Percentiles rank a stretch among this genome's conserved stretches.
Conservation (phyloP, 2,888 invertebrate genomes). For the Caenorhabditis plicata region DNA sequence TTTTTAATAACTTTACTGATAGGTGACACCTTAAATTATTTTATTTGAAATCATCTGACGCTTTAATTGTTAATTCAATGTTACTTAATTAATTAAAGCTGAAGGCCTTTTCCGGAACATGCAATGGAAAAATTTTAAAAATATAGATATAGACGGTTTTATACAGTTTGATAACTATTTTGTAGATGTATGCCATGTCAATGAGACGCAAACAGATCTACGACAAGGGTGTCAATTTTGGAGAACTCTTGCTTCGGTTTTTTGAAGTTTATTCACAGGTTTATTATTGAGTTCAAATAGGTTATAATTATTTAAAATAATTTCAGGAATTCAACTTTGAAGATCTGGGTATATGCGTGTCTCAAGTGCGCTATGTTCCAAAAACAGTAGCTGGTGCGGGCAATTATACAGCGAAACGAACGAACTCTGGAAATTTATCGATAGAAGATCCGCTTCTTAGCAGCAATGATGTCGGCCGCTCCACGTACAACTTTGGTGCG, state of each 20-base stretch:
- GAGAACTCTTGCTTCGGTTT: slow-evolving; percentile 68
- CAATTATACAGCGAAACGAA: slow-evolving; percentile 65
- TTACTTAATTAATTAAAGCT: no score
- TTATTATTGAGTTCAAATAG: slow-evolving; percentile 63
- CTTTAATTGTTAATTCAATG: no score
- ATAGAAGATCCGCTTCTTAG: slow-evolving; percentile 92
- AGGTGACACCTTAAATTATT: no score
- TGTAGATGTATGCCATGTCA: slow-evolving; percentile 38
- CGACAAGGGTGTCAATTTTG: slow-evolving; percentile 74
- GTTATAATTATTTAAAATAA: slow-evolving; percentile 67
- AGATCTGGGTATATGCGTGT: slow-evolving; percentile 72
- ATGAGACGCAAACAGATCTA: slow-evolving; percentile 24
- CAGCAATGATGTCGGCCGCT: slow-evolving; percentile 95
- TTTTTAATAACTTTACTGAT: no score
- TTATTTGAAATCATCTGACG: no score
- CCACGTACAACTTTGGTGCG: slow-evolving; percentile 89
- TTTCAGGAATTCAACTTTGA: slow-evolving; percentile 81
- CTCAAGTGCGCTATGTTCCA: slow-evolving; percentile 24
- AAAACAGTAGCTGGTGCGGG: slow-evolving; percentile 4
- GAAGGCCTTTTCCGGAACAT: no score
- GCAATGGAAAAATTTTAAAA: no score
- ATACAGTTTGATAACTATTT: slow-evolving; percentile 1
- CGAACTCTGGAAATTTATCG: slow-evolving; percentile 80
- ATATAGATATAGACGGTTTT: neutral
- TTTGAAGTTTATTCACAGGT: slow-evolving; percentile 68